Conservation (phyloP, 2,888 invertebrate species). For the Schizotus pectinicornis region DNA sequence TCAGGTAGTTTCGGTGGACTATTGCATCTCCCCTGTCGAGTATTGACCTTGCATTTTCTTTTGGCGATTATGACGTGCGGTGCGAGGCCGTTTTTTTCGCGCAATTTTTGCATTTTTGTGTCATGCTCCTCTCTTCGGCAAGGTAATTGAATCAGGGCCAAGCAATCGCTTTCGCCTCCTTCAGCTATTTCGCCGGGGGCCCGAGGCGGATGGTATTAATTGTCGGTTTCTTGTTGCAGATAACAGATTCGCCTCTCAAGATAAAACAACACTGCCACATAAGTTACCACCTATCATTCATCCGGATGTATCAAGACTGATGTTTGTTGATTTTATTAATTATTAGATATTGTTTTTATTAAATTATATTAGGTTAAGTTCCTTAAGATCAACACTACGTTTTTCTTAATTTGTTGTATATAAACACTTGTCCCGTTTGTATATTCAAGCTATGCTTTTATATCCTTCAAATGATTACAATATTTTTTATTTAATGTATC, state of each 20-base stretch:
- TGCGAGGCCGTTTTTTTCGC: slow-evolving; percentile 32
- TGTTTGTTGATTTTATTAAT: slow-evolving; percentile 58
- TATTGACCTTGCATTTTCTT: slow-evolving; percentile 15
- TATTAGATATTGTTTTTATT: slow-evolving; percentile 55
- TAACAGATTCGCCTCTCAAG: slow-evolving; percentile 37
- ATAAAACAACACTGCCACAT: slow-evolving; percentile 56
- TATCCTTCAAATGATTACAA: slow-evolving; percentile 37
- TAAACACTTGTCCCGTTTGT: slow-evolving; percentile 20
- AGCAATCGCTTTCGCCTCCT: slow-evolving; percentile 6
- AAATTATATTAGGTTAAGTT: slow-evolving; percentile 60
- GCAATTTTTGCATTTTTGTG: slow-evolving; percentile 23
- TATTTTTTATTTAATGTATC: slow-evolving; percentile 33
- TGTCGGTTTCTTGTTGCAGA: slow-evolving; percentile 49
- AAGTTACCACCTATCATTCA: slow-evolving; percentile 57
- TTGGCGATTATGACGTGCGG: slow-evolving; percentile 3
- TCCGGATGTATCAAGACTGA: slow-evolving; percentile 59
- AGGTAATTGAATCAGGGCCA: slow-evolving; percentile 43
- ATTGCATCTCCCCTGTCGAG: neutral
- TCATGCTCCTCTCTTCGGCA: slow-evolving; percentile 29
- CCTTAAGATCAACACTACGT: slow-evolving; percentile 44
- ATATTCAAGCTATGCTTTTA: slow-evolving; percentile 36
- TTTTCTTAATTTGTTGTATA: slow-evolving; percentile 37
- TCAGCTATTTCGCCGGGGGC: slow-evolving; percentile 6
- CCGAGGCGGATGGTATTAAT: too few relatives aligned
- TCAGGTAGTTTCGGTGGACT: neutral